Base-by-base conservation (phyloP, 2,113 vertebrate species). In the Scartelaos histophorus region DNA sequence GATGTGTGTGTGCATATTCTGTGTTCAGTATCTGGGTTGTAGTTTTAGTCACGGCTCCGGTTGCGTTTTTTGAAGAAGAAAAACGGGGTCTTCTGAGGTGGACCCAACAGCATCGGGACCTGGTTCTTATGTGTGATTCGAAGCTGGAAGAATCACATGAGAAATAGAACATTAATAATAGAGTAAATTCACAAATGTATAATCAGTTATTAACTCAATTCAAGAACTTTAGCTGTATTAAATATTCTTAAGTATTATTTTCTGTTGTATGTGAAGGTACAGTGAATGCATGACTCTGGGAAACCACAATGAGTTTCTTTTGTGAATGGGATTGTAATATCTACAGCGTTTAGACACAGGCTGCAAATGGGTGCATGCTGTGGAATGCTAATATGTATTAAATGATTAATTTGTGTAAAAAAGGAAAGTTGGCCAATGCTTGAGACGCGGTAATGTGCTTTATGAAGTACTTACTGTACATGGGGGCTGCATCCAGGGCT, bases 401-500 rank as follows among this genome's bases (percentile, higher is more conserved):
- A 29, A 29, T 29, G 4, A 29, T 29, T 29, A 29, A 29, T 29
- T 29, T 29, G 29, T 29, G 2, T 29, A 29, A 29, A 29, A 29
- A 29, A 29, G 29, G 29, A 29, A 29, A 29, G 29, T 29, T 57
- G 54, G 21, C 11, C 1, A 57, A 57, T 57, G 54, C 10, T 13
- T 57, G 22, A 58, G 3, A 24, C 4, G 1, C 13, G 11, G 53
- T 56, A 2, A 22, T 56, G n/a, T 56, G 22, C 3, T 57, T 57
- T 13, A 58, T 25, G 22, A 58, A 15, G 22, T 25, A 58, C 56
- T 96, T 86, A 98, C 97, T 2, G 90, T 95, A 90, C 96, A 98
- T 22, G 95, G 92, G 0, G 96, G 95, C 90, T 98, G 97, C 96
- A 98, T 97, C 97, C 97, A 98, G 45, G 97, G 97, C 88, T 98